Evolutionary conservation across 2,888 invertebrate genomes (phyloP).

Genomic region (Galeopsomyia nigrocyanea): DNA sequence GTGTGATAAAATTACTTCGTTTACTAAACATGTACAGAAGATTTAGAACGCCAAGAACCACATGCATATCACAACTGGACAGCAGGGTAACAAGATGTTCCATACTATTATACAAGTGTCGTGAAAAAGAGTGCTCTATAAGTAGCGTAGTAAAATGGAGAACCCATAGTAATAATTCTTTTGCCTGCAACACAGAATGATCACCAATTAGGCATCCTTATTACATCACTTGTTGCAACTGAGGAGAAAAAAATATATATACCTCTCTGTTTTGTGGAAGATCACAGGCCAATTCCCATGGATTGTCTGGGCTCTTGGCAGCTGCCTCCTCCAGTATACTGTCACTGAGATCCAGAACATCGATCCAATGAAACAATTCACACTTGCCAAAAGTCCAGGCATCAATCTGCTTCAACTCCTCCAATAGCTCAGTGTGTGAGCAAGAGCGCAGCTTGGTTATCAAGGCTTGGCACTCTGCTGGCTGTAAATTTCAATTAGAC

Average conservation of each 20-base stretch:
- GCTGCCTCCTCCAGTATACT: conserved; percentile 83
- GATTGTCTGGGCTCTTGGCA: conserved; percentile 72
- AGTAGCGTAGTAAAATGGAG: conserved; percentile 86
- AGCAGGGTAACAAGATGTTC: conserved; percentile 84
- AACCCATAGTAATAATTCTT: conserved; percentile 80
- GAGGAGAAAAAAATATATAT: conserved; percentile 52
- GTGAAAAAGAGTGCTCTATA: conserved; percentile 89
- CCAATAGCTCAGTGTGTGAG: conserved; percentile 76
- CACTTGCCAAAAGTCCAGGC: conserved; percentile 91
- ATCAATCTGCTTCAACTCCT: conserved; percentile 80
- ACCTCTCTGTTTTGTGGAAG: conserved; percentile 75
- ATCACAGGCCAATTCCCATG: conserved; percentile 83
- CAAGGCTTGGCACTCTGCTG: conserved; percentile 81
- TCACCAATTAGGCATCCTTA: conserved; percentile 3
- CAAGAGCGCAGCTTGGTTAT: conserved; percentile 81
- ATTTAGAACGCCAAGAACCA: conserved; percentile 87
- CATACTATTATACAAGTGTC: conserved; percentile 89
- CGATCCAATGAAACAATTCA: conserved; percentile 89
- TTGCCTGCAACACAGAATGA: conserved; percentile 71
- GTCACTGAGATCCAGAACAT: conserved; percentile 83
- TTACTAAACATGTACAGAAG: conserved; percentile 91
- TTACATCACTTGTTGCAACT: conserved; percentile 19
- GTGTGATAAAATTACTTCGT: conserved; percentile 87
- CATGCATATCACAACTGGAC: conserved; percentile 85
- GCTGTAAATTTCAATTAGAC: conserved; percentile 62